phyloP scores from a whole-genome alignment of 2,888 invertebrate genomes.

The Plagiodera versicolora region DNA sequence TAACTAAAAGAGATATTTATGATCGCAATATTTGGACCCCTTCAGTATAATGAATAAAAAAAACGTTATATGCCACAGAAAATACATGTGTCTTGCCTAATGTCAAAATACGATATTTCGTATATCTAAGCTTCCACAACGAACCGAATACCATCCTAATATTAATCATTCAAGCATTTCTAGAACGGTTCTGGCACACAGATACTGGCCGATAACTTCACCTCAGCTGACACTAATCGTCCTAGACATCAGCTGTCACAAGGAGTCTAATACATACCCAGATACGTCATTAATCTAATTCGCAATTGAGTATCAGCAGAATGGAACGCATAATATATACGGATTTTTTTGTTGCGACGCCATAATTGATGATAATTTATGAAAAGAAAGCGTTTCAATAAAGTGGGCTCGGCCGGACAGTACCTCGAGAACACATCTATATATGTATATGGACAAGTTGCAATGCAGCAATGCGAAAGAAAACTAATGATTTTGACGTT shows the following conservation, averaged over 20 bases:
- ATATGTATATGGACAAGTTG: slow-evolving; percentile 20
- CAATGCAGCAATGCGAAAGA: slow-evolving; percentile 8
- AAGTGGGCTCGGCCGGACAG: slow-evolving; percentile 23
- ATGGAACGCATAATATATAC: neutral
- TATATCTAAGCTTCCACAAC: no score
- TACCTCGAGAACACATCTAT: slow-evolving; percentile 19
- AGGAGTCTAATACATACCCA: neutral
- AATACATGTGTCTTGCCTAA: no score
- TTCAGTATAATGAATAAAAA: no score
- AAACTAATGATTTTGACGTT: slow-evolving; percentile 21
- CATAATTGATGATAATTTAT: slow-evolving; percentile 21
- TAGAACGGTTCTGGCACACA: neutral
- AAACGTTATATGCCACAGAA: no score
- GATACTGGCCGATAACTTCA: slow-evolving; percentile 2
- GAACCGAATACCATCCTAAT: neutral
- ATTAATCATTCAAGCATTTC: slow-evolving; percentile 1
- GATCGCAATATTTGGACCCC: no score
- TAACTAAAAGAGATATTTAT: no score
- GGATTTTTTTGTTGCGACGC: slow-evolving; percentile 14
- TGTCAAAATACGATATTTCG: no score
- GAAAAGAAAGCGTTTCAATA: slow-evolving; percentile 24
- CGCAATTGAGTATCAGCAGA: slow-evolving; percentile 4
- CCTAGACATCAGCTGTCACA: neutral
- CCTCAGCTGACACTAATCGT: slow-evolving; percentile 8
- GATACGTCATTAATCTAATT: slow-evolving; percentile 7